phyloP scores from a whole-genome alignment of 2,888 invertebrate species.

The Mythimna pallens region DNA sequence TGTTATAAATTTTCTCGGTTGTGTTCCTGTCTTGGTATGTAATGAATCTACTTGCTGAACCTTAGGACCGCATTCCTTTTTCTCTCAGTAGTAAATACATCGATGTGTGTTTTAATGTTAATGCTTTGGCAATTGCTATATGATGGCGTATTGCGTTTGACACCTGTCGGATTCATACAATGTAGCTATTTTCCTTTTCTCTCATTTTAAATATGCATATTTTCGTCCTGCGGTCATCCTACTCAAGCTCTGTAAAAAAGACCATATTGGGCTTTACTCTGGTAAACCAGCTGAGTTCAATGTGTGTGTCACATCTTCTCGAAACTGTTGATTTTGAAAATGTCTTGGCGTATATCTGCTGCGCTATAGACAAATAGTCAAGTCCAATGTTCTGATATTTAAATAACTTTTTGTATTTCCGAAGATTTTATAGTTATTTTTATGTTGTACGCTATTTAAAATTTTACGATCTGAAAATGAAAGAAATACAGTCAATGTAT shows the following conservation, averaged over 20 bases:
- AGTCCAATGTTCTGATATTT: conserved; percentile 5
- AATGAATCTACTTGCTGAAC: neutral
- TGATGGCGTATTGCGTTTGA: too few species aligned
- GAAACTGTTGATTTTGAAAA: neutral
- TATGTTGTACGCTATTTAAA: conserved; percentile 14
- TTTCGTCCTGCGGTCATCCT: too few species aligned
- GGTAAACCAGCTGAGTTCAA: neutral
- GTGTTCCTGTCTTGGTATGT: neutral
- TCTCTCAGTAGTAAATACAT: neutral
- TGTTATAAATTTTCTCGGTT: conserved; percentile 7
- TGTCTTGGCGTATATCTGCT: neutral
- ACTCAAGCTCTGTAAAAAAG: neutral
- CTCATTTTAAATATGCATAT: too few species aligned
- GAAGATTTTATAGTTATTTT: conserved; percentile 28
- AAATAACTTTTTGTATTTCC: conserved; percentile 9
- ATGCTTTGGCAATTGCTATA: neutral
- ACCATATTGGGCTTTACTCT: neutral
- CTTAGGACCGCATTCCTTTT: neutral
- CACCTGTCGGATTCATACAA: too few species aligned
- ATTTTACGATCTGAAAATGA: conserved; percentile 25
- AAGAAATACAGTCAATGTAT: conserved; percentile 11
- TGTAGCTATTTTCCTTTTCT: too few species aligned
- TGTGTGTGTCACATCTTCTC: neutral
- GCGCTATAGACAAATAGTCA: neutral
- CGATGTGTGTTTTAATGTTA: neutral